phyloP scores from a whole-genome alignment of 2,113 vertebrate genomes.

The Ranitomeya imitator region DNA sequence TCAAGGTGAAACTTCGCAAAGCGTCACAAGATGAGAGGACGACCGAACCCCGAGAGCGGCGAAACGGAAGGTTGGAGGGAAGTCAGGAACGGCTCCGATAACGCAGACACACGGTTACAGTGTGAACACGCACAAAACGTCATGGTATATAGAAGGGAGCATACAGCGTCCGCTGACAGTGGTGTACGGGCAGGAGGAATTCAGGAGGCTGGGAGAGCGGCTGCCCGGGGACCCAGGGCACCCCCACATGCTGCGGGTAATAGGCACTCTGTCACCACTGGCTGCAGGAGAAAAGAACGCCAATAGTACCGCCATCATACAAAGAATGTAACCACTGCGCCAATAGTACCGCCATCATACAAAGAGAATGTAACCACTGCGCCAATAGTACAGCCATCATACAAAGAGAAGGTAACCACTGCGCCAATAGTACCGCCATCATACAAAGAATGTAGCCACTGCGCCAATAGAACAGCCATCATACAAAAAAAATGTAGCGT shows the following conservation, averaged over 20 bases:
- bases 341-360: too few species aligned
- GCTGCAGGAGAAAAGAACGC: neutral
- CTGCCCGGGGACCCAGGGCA: neutral
- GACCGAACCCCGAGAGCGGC: neutral
- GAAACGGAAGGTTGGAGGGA: neutral
- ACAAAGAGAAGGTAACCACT: neutral
- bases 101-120: too few species aligned
- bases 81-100: neutral
- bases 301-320: too few species aligned
- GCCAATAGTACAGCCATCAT: too few species aligned
- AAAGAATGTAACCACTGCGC: too few species aligned
- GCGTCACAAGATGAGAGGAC: neutral
- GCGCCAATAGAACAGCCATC: too few species aligned
- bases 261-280: neutral
- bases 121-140: too few species aligned
- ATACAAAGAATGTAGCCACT: too few species aligned
- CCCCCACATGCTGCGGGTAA: neutral
- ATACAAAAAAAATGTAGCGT: too few species aligned
- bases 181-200: neutral
- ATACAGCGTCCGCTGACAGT: neutral
- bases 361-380: too few species aligned
- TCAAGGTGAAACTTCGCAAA: slow-evolving; percentile 53
- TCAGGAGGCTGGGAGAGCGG: neutral
- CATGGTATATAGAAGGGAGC: too few species aligned
- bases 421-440: too few species aligned